phyloP scores from a whole-genome alignment of 1,140 invertebrate genomes.

The Diuraphis noxia region DNA sequence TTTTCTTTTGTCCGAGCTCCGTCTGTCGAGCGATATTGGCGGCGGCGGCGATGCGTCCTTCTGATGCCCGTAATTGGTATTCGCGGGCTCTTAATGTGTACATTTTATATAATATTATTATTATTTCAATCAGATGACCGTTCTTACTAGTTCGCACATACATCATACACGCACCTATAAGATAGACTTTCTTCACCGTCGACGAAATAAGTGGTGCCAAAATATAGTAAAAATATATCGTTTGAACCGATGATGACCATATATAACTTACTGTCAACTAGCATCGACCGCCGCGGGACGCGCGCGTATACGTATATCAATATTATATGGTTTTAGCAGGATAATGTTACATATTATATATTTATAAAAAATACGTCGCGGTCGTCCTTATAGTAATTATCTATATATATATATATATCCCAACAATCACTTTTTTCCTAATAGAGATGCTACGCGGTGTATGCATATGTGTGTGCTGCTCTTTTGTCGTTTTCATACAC shows the following conservation, averaged over 20 bases:
- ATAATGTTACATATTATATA: not conserved
- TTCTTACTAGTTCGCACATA: not conserved
- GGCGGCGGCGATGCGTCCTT: not conserved
- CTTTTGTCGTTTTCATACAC: not conserved
- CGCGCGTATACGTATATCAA: not conserved
- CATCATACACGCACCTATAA: not conserved
- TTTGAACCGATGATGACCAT: not conserved
- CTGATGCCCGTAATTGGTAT: slow-evolving; percentile 19
- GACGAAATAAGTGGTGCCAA: not conserved
- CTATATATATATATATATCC: not conserved
- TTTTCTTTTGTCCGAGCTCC: not conserved
- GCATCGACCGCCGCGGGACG: not conserved
- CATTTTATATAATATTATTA: not conserved
- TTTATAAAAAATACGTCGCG: not conserved
- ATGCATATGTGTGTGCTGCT: not conserved
- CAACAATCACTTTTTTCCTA: not conserved
- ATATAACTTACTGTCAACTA: not conserved
- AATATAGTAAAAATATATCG: not conserved
- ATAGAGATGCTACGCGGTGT: not conserved
- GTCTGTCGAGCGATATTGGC: not conserved
- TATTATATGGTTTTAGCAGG: not conserved
- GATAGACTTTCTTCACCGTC: not conserved
- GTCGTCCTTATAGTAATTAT: not conserved
- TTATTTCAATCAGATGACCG: not conserved
- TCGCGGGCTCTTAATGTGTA: not conserved